Evolutionary conservation across 2,113 vertebrate genomes (phyloP), one percentile per base, ranked within the genome.

Genomic region (Coptodon bakossiorum): DNA sequence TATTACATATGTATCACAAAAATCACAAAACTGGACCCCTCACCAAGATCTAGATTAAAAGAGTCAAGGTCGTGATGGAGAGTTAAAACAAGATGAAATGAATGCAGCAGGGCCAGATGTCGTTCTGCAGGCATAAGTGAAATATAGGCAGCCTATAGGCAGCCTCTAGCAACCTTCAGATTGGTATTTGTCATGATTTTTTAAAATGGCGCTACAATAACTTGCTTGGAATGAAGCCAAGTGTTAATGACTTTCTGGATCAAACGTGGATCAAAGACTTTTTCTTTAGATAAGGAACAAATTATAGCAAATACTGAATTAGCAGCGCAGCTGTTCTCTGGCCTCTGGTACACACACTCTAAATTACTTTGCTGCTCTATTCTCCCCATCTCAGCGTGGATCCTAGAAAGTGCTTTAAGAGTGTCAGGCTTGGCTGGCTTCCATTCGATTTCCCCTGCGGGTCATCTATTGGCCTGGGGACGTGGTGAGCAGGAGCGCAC

Each of bases 401-500:
- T 90, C 89, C 89, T 89, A 91, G 87, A 93, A 94, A 92, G 92
- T 89, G 86, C 90, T 91, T 81, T 83, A 85, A 84, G 54, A 89
- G 85, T 48, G 86, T 95, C 93, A 90, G 16, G 43, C 84, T 93
- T 94, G 94, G 95, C 91, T 91, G 84, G 59, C 83, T 95, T 96
- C 94, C 94, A 94, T 94, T 96, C 94, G 93, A 96, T 96, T 96
- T 93, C 82, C 95, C 94, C 93, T 94, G 92, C 40, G 96, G 94
- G 94, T 92, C 94, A 94, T 96, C 93, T 93, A 89, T 94, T 94
- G 92, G 87, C 50, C 80, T 53, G 79, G 76, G 92, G 95, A 95
- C 84, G 48, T 82, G 92, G 87, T 43, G 80, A 90, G 91, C 92
- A 50, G 82, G 86, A 92, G 68, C 86, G 85, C 91, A 86, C 89